Conservation (phyloP, 2,888 invertebrate species). For the Phyllotreta cruciferae region DNA sequence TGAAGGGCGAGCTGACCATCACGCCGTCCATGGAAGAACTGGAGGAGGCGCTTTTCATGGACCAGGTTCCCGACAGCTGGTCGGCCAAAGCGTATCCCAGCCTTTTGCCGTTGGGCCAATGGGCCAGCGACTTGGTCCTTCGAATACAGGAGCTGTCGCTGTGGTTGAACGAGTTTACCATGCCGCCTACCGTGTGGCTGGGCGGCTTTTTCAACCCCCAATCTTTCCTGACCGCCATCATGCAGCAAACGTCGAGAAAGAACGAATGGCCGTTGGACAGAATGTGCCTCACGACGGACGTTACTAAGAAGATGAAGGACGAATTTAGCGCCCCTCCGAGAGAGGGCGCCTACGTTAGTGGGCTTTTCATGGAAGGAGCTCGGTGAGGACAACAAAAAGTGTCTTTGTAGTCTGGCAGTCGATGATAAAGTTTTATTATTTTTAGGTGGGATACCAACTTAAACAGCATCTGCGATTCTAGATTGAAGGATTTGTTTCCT, state of each 20-base stretch:
- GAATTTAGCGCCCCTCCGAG: constrained; percentile 87
- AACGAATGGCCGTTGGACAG: constrained; percentile 96
- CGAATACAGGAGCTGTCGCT: constrained; percentile 77
- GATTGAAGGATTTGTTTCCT: constrained; percentile 89
- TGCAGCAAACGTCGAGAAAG: constrained; percentile 95
- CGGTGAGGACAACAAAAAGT: constrained; percentile 42
- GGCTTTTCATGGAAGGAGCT: constrained; percentile 92
- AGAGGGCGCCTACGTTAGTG: constrained; percentile 90
- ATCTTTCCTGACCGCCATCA: constrained; percentile 94
- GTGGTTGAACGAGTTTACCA: constrained; percentile 88
- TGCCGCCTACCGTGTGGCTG: constrained; percentile 90
- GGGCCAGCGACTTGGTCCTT: constrained; percentile 84
- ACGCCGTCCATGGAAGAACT: constrained; percentile 91
- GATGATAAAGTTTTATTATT: constrained; percentile 15
- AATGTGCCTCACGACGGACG: constrained; percentile 94
- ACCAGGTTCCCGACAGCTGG: constrained; percentile 88
- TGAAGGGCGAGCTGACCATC: constrained; percentile 84
- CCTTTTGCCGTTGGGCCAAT: constrained; percentile 78
- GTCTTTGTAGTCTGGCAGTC: background rate
- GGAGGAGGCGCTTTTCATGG: constrained; percentile 86
- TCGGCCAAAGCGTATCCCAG: constrained; percentile 88
- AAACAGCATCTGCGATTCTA: constrained; percentile 83
- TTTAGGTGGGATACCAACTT: constrained; percentile 81
- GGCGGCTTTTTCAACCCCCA: constrained; percentile 97
- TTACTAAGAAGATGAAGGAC: constrained; percentile 85